Evolutionary conservation across 2,888 invertebrate species (phyloP).

Genomic region (Drosophila merina): DNA sequence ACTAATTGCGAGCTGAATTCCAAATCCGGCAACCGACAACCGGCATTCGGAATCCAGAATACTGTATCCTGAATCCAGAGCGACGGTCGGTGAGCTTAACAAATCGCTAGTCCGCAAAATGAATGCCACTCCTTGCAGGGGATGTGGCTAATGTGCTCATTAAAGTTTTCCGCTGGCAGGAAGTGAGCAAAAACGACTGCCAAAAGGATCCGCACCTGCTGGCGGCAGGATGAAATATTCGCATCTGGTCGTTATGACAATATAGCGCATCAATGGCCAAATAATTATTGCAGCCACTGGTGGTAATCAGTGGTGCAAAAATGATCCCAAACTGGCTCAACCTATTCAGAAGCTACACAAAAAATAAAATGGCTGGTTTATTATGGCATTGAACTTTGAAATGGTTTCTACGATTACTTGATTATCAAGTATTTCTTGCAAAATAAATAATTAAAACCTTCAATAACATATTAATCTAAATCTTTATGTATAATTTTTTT

Average conservation of each 20-base stretch:
- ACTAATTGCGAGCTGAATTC: constrained; percentile 53
- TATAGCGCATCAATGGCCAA: constrained; percentile 64
- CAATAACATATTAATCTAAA: too few relatives aligned
- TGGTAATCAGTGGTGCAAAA: constrained; percentile 5
- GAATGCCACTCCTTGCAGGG: constrained; percentile 41
- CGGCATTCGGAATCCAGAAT: neutral
- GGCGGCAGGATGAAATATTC: constrained; percentile 50
- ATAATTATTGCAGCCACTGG: constrained; percentile 69
- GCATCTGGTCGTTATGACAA: constrained; percentile 82
- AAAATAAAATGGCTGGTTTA: too few relatives aligned
- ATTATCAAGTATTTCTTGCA: too few relatives aligned
- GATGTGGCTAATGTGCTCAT: constrained; percentile 73
- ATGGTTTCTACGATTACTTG: too few relatives aligned
- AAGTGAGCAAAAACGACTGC: constrained; percentile 61
- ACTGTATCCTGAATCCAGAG: neutral
- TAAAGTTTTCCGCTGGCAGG: constrained; percentile 77
- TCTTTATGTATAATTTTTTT: too few relatives aligned
- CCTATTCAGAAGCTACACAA: neutral
- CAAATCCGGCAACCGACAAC: constrained; percentile 2
- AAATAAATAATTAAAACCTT: too few relatives aligned
- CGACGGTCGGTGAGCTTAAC: constrained; percentile 40
- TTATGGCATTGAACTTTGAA: too few relatives aligned
- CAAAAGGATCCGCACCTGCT: constrained; percentile 57
- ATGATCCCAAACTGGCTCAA: neutral
- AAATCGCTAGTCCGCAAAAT: constrained; percentile 51